phyloP scores from a whole-genome alignment of 1,140 invertebrate species.

The Holcopasites calliopsidis region DNA sequence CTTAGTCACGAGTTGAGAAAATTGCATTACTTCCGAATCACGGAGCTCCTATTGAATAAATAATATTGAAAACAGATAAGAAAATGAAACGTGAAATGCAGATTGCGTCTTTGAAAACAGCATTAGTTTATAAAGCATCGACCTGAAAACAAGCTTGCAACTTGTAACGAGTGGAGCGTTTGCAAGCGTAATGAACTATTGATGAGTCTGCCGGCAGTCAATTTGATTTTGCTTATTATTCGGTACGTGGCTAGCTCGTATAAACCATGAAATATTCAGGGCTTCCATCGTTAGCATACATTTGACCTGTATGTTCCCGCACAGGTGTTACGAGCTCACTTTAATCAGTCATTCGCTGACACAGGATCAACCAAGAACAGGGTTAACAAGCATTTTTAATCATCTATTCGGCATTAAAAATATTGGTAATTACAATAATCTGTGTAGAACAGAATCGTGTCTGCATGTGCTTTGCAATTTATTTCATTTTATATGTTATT shows the following conservation, averaged over 20 bases:
- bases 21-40: background rate
- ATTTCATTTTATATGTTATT: too few relatives aligned
- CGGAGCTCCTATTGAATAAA: background rate
- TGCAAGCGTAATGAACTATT: conserved; percentile 57
- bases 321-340: background rate
- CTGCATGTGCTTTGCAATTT: too few relatives aligned
- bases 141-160: conserved; percentile 13
- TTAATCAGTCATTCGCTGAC: conserved; percentile 21
- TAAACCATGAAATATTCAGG: conserved; percentile 62
- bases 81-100: background rate
- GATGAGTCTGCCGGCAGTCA: conserved; percentile 54
- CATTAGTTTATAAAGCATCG: background rate
- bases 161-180: conserved; percentile 40
- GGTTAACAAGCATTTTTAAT: conserved; percentile 3
- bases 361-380: background rate
- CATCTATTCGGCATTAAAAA: background rate
- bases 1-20: background rate
- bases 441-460: background rate
- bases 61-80: background rate
- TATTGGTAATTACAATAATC: background rate
- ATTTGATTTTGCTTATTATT: conserved; percentile 68
- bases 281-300: conserved; percentile 46
- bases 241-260: conserved; percentile 57
- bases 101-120: background rate
- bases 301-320: conserved; percentile 12